These are phyloP conservation scores for Oryzias curvinotus DNA, from an alignment of 2,113 vertebrate species.

Conservation along the genomic window DNA sequence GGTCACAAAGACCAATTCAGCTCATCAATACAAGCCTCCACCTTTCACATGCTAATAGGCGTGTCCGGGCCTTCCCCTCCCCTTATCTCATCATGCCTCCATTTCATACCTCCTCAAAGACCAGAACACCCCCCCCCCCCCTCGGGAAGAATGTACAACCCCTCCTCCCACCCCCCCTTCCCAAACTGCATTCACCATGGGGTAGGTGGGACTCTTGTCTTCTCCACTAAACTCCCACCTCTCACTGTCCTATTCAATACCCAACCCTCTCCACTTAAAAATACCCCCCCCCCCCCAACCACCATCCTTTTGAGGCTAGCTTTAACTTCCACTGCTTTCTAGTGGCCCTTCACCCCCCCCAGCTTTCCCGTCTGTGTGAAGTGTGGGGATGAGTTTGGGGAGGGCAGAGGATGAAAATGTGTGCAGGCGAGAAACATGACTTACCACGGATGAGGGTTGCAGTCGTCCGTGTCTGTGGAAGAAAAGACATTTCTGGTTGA, in stretches of 20 bases:
- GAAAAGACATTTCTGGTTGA: background rate
- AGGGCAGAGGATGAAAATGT: slow-evolving; percentile 3
- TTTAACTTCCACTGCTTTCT: slow-evolving; percentile 70
- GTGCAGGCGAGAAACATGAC: slow-evolving; percentile 50
- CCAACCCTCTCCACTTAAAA: background rate
- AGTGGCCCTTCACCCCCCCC: slow-evolving; percentile 47
- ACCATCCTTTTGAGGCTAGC: slow-evolving; percentile 53
- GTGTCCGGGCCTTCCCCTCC: slow-evolving; percentile 61
- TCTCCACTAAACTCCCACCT: slow-evolving; percentile 39
- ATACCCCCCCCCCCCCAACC: background rate
- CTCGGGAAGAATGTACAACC: slow-evolving; percentile 65
- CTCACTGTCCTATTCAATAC: slow-evolving; percentile 58
- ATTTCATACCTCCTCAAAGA: slow-evolving; percentile 59
- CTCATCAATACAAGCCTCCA: slow-evolving; percentile 75
- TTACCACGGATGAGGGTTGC: slow-evolving; percentile 96
- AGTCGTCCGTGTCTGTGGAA: slow-evolving; percentile 90
- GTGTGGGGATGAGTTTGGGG: slow-evolving; percentile 26
- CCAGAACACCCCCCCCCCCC: slow-evolving; percentile 61
- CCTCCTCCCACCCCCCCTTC: slow-evolving; percentile 27
- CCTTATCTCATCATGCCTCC: slow-evolving; percentile 63
- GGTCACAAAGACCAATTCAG: slow-evolving; percentile 56
- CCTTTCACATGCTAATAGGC: slow-evolving; percentile 77
- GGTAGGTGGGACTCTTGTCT: slow-evolving; percentile 56
- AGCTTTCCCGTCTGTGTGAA: slow-evolving; percentile 35
- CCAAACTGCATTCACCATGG: slow-evolving; percentile 64